Percentiles rank a stretch among this genome's conserved stretches.
These are phyloP conservation scores for Brachyrhaphis roseni DNA, from an alignment of 2,797 vertebrate genomes.

Conservation along the genomic window DNA sequence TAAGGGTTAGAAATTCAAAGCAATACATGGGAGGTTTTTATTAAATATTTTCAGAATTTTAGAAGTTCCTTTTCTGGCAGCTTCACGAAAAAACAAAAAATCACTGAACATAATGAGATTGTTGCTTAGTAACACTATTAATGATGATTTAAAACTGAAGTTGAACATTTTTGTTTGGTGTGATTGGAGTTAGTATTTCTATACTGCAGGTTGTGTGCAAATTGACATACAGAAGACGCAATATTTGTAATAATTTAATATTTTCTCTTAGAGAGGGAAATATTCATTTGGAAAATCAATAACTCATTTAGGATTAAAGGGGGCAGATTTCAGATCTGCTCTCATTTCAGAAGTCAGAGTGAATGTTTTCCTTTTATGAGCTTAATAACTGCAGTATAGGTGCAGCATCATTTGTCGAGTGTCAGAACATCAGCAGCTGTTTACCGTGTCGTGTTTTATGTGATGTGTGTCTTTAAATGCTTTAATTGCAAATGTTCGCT, in stretches of 20 bases:
- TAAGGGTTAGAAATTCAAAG: neutral
- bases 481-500: neutral
- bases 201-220: neutral
- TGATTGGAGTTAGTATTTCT: neutral
- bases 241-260: neutral
- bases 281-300: neutral
- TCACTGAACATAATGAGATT: conserved; percentile 4
- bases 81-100: conserved; percentile 15
- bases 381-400: neutral
- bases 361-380: neutral
- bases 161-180: neutral
- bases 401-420: neutral
- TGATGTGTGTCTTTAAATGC: neutral
- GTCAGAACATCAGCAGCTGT: neutral
- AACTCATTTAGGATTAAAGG: neutral
- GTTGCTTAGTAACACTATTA: conserved; percentile 12
- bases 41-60: neutral
- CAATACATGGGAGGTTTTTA: neutral
- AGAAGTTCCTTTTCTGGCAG: neutral
- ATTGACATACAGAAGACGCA: neutral
- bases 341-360: neutral
- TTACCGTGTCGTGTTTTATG: neutral
- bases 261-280: neutral
- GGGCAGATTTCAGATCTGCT: neutral
- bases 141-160: conserved; percentile 17